A percentile compares a stretch with the other conserved stretches of the same genome.
phyloP scores from a whole-genome alignment of 2,888 invertebrate species.

The Nematopogon swammerdamellus region DNA sequence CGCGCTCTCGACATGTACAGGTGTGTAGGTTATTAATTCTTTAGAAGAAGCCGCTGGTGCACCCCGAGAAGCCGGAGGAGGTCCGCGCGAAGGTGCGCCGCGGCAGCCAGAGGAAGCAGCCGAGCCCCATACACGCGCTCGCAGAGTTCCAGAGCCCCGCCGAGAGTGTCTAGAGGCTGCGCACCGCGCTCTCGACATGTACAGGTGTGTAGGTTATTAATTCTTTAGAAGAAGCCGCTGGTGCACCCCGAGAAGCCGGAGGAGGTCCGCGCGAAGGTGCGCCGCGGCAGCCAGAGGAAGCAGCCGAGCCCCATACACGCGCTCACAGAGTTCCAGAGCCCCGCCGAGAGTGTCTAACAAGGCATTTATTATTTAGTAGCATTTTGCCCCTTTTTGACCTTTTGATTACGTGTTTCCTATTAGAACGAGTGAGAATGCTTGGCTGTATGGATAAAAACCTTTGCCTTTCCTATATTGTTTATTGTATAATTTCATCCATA shows the following conservation, averaged over 20 bases:
- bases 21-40: too few species aligned
- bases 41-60: constrained; percentile 96
- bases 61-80: constrained; percentile 92
- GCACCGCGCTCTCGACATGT: too few species aligned
- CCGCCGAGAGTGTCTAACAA: constrained; percentile 67
- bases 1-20: too few species aligned
- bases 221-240: constrained; percentile 97
- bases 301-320: constrained; percentile 95
- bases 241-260: constrained; percentile 92
- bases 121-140: constrained; percentile 93
- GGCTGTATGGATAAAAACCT: too few species aligned
- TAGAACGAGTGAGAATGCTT: too few species aligned
- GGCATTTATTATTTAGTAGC: too few species aligned
- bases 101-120: constrained; percentile 93
- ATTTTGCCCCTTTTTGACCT: too few species aligned
- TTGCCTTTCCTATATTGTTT: too few species aligned
- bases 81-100: constrained; percentile 95
- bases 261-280: constrained; percentile 93
- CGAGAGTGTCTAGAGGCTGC: constrained; percentile 44
- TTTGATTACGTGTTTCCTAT: too few species aligned
- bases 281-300: constrained; percentile 94
- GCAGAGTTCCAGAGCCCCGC: constrained; percentile 96
- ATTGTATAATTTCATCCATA: too few species aligned
- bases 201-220: too few species aligned
- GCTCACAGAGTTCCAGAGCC: constrained; percentile 95